These are phyloP conservation scores for Heliothis peltigera DNA, from an alignment of 2,888 invertebrate species.

Conservation along the genomic window DNA sequence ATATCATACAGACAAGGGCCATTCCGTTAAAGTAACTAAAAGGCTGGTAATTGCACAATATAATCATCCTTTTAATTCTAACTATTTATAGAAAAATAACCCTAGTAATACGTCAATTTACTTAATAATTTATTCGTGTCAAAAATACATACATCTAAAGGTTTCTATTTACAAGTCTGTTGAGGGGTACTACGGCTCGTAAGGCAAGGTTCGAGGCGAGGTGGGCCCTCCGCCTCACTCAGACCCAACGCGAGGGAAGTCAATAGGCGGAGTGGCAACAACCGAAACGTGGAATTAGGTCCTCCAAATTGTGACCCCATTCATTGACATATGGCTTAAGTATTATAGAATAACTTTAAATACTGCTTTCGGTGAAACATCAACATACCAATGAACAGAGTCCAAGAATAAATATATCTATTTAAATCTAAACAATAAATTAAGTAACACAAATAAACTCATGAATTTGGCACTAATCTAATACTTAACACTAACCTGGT, in stretches of 20 bases:
- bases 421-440: constrained; percentile 79
- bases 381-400: constrained; percentile 41
- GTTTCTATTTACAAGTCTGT: constrained; percentile 53
- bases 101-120: constrained; percentile 56
- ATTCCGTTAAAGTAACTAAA: constrained; percentile 43
- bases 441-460: constrained; percentile 82
- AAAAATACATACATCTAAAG: constrained; percentile 67
- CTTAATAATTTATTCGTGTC: constrained; percentile 59
- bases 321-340: constrained; percentile 31
- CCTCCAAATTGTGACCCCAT: constrained; percentile 65
- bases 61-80: constrained; percentile 48
- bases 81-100: constrained; percentile 58
- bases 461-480: constrained; percentile 87
- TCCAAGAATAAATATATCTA: constrained; percentile 14
- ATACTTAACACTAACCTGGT: constrained; percentile 71
- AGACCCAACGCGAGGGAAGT: constrained; percentile 53
- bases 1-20: constrained; percentile 35
- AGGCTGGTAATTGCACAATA: constrained; percentile 40
- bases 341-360: constrained; percentile 13
- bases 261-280: constrained; percentile 82
- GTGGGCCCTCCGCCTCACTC: constrained; percentile 48
- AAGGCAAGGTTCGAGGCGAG: constrained; percentile 62
- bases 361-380: neutral
- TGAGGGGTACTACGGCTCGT: constrained; percentile 45
- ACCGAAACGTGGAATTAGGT: constrained; percentile 73